These are phyloP conservation scores for Pocillopora meandrina DNA, from an alignment of 92 coral and sea anemone species.

Conservation along the genomic window DNA sequence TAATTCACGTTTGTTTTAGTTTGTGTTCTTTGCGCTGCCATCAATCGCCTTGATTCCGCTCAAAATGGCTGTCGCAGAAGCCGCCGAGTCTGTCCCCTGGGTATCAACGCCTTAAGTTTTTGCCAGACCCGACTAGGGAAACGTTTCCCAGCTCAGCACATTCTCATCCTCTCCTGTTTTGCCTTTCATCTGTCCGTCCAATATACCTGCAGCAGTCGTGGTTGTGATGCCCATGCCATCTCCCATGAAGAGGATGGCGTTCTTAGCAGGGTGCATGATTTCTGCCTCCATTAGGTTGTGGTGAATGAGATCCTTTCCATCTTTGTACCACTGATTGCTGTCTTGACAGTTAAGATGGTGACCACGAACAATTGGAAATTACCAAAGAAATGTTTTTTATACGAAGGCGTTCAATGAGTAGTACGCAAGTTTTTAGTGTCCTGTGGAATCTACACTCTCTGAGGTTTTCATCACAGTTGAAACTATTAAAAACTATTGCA, in stretches of 20 bases:
- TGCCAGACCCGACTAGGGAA: conserved; percentile 73
- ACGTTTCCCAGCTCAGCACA: conserved; percentile 74
- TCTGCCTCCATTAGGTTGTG: conserved; percentile 56
- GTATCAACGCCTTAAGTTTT: conserved; percentile 77
- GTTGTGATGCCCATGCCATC: conserved; percentile 80
- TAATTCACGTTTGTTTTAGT: too few species aligned
- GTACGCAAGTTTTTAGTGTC: too few species aligned
- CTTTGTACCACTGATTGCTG: conserved; percentile 79
- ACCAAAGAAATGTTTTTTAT: background rate
- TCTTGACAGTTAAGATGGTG: conserved; percentile 44
- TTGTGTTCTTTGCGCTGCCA: conserved; percentile 37
- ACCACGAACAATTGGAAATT: conserved; percentile 3
- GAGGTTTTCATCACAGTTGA: too few species aligned
- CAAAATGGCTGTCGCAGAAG: conserved; percentile 81
- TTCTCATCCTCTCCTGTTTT: conserved; percentile 81
- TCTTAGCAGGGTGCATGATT: conserved; percentile 75
- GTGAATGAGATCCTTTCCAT: conserved; percentile 71
- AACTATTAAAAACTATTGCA: too few species aligned
- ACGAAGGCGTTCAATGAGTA: too few species aligned
- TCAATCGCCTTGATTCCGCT: conserved; percentile 72
- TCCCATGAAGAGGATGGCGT: conserved; percentile 78
- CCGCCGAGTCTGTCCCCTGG: conserved; percentile 84
- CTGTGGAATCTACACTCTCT: too few species aligned
- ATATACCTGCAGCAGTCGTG: conserved; percentile 68
- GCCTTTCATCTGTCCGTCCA: conserved; percentile 70